Percentiles rank a stretch among this genome's conserved stretches.
These are phyloP conservation scores for Mellilla xanthometata DNA, from an alignment of 2,888 invertebrate species.

Conservation along the genomic window DNA sequence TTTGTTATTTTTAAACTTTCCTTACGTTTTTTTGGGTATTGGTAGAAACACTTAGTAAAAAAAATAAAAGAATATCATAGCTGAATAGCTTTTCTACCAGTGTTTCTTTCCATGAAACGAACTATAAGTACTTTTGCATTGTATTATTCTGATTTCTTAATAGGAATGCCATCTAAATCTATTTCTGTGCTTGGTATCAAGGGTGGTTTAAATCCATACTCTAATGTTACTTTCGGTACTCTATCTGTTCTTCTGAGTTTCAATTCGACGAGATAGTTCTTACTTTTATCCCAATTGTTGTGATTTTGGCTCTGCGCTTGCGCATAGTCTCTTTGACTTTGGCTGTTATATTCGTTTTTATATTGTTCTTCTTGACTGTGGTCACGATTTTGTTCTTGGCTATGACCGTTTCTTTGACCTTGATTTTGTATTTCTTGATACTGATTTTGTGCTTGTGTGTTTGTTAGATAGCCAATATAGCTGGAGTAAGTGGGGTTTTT, in stretches of 20 bases:
- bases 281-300: conserved; percentile 50
- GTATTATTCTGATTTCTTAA: conserved; percentile 60
- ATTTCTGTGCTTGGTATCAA: conserved; percentile 91
- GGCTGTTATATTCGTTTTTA: not conserved
- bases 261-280: conserved; percentile 50
- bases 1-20: no score
- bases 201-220: conserved; percentile 92
- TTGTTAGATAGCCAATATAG: conserved; percentile 46
- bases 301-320: conserved; percentile 30
- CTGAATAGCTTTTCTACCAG: no score
- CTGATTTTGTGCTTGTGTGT: conserved; percentile 52
- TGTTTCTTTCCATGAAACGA: no score
- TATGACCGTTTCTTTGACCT: not conserved
- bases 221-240: conserved; percentile 80
- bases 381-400: conserved; percentile 2
- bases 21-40: no score
- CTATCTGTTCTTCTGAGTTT: conserved; percentile 81
- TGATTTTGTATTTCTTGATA: no score
- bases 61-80: no score
- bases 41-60: no score
- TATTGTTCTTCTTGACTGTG: not conserved
- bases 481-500: conserved; percentile 29
- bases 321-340: not conserved
- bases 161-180: conserved; percentile 87
- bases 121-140: no score